Evolutionary conservation across 2,113 vertebrate genomes (phyloP).

Genomic region (Neodontobutis hainanensis): DNA sequence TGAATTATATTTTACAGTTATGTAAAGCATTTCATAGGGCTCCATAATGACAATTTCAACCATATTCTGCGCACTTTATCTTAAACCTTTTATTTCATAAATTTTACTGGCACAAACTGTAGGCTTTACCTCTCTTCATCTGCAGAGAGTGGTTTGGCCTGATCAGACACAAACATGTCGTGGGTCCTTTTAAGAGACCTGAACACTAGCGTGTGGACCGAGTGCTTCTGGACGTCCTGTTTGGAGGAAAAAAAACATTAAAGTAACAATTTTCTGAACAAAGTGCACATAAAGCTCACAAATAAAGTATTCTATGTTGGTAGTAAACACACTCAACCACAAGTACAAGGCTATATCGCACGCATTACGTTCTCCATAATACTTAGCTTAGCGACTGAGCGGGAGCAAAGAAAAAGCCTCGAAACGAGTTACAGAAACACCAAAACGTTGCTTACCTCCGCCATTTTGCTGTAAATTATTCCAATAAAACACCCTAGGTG

Average conservation of each 20-base stretch:
- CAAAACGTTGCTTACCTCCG: conserved; percentile 56
- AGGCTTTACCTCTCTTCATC: conserved; percentile 88
- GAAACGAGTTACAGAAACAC: fast-evolving
- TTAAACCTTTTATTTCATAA: too few relatives aligned
- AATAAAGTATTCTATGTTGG: too few relatives aligned
- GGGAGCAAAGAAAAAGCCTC: not conserved
- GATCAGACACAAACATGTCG: conserved; percentile 98
- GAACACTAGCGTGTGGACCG: conserved; percentile 97
- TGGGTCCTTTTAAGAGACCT: conserved; percentile 97
- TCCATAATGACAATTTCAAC: too few relatives aligned
- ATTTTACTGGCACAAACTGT: too few relatives aligned
- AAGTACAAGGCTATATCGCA: not conserved
- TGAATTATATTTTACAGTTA: too few relatives aligned
- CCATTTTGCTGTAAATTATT: conserved; percentile 40
- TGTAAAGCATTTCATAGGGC: too few relatives aligned
- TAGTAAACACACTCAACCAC: too few relatives aligned
- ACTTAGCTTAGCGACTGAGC: conserved; percentile 26
- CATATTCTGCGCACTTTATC: too few relatives aligned
- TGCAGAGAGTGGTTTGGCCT: conserved; percentile 86
- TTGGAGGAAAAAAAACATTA: not conserved
- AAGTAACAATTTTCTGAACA: not conserved
- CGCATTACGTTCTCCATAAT: conserved; percentile 11
- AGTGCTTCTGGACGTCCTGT: conserved; percentile 97
- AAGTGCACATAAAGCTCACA: too few relatives aligned
- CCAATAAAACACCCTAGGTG: fast-evolving